Base-by-base conservation (phyloP, 1,140 invertebrate species). In the Micrasema longulum region DNA sequence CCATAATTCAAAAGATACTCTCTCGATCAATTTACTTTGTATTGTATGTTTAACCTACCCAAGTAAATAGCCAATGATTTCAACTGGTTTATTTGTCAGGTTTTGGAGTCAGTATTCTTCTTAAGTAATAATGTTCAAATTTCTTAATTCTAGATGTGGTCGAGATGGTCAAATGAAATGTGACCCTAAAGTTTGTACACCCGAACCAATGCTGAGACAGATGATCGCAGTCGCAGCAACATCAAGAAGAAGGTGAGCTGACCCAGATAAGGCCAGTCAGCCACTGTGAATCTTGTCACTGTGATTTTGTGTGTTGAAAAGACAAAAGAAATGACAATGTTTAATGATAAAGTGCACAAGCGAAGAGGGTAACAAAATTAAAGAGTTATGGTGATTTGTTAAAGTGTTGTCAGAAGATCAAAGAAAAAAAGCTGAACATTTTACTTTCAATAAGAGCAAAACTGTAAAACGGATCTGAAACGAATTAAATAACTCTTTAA, bases 91-190 rank as follows among this genome's bases (percentile, higher is more conserved):
- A n/a, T n/a, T n/a, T n/a, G n/a, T n/a, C n/a, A n/a, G n/a, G n/a
- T n/a, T n/a, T n/a, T n/a, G n/a, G n/a, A n/a, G n/a, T n/a, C n/a
- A n/a, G n/a, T n/a, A n/a, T n/a, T n/a, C n/a, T n/a, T n/a, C n/a
- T n/a, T n/a, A n/a, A n/a, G 67, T 48, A 43, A 68, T 43, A 64
- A 3, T 41, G 38, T 12, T 66, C 41, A 74, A 9, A 71, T 50
- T 78, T 80, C 80, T n/a, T n/a, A n/a, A n/a, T 87, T 87, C 20
- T 83, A 96, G 95, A 83, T 96, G 95, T 84, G 94, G 93, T 77
- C 89, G 90, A 48, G 90, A 95, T 81, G 95, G 95, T 76, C 92
- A 95, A 82, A 96, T 97, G 94, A 91, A 95, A 83, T 97, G 95
- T 82, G 93, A 97, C 82, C 95, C 95, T 47, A 91, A 91, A 82